A percentile compares a stretch with the other conserved stretches of the same genome.
These are phyloP conservation scores for Aphaenogaster floridana DNA, from an alignment of 1,140 invertebrate species.

Conservation along the genomic window DNA sequence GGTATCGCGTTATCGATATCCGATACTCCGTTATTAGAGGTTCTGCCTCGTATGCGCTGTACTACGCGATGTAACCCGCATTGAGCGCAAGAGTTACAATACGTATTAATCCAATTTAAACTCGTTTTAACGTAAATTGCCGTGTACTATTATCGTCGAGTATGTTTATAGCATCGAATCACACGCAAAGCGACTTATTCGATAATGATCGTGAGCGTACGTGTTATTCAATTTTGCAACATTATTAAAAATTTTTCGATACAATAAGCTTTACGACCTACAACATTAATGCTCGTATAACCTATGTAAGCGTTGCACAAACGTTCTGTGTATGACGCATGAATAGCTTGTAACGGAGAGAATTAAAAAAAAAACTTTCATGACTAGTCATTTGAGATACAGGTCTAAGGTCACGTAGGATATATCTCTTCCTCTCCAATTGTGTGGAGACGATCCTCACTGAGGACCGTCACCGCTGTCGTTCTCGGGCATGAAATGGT, in stretches of 20 bases:
- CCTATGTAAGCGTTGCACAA: background rate
- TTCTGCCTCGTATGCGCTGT: slow-evolving; percentile 32
- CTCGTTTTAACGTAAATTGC: slow-evolving; percentile 60
- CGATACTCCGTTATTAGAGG: slow-evolving; percentile 56
- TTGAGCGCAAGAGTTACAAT: slow-evolving; percentile 56
- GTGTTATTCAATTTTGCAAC: slow-evolving; percentile 25
- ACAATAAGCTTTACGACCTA: slow-evolving; percentile 13
- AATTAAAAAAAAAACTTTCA: background rate
- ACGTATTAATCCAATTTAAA: slow-evolving; percentile 58
- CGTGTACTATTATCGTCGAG: slow-evolving; percentile 54
- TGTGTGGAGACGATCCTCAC: background rate
- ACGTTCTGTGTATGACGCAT: background rate
- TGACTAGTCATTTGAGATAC: background rate
- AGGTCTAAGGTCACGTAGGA: slow-evolving; percentile 11
- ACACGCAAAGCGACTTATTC: slow-evolving; percentile 26
- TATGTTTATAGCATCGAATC: slow-evolving; percentile 46
- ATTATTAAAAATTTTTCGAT: slow-evolving; percentile 40
- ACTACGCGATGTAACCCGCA: slow-evolving; percentile 55
- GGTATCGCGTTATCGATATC: slow-evolving; percentile 59
- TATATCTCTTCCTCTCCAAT: slow-evolving; percentile 6
- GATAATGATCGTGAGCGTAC: slow-evolving; percentile 19
- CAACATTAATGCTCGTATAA: slow-evolving; percentile 14
- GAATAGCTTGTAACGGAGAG: background rate
- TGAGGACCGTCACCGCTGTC: slow-evolving; percentile 11
- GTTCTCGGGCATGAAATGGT: slow-evolving; percentile 52